Base-by-base conservation (phyloP, 2,797 vertebrate species). In the Chelmon rostratus region DNA sequence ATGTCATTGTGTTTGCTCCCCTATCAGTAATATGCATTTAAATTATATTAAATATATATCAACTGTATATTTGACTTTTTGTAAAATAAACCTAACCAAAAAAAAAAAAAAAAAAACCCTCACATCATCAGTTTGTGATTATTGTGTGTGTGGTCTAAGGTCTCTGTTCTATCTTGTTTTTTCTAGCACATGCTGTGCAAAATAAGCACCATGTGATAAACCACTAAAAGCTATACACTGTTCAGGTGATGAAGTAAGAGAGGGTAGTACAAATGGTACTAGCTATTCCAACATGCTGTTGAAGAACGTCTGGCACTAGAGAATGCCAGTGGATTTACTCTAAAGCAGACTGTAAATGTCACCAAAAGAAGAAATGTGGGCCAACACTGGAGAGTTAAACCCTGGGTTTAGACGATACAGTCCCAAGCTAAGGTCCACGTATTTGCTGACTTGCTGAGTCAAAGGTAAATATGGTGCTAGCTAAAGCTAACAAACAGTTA, bases 41-140 rank as follows among this genome's bases (percentile, higher is more conserved):
- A 95, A 94, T 95, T 95, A 94, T 95, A 93, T 88, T 76, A 86
- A 77, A 92, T 86, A 92, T 93, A 89, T 90, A 91, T 89, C 86
- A 93, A 95, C 93, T 96, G 94, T 95, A 95, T 95, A 94, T 94
- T 92, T 94, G 90, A 93, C 88, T 78, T 92, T 92, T 92, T 93
- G 81, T 91, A 89, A 89, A 95, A 95, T 95, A 95, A 96, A 96
- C 86, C 83, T 92, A 93, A 93, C 89, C 89, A 84, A 87, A 91
- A 85, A 89, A 85, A 85, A 56, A n/a, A 35, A 40, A 38, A 23
- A n/a, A 1, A 28, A 28, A 2, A 2, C 28, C 6, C 2, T 13
- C 7, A 13, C 7, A 8, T 49, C 3, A n/a, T 16, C 3, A 38
- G 46, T 40, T 18, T 75, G 25, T 65, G 40, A 8, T 61, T 53